Evolutionary conservation across 2,113 vertebrate species (phyloP).

Genomic region (Hepsetus odoe): DNA sequence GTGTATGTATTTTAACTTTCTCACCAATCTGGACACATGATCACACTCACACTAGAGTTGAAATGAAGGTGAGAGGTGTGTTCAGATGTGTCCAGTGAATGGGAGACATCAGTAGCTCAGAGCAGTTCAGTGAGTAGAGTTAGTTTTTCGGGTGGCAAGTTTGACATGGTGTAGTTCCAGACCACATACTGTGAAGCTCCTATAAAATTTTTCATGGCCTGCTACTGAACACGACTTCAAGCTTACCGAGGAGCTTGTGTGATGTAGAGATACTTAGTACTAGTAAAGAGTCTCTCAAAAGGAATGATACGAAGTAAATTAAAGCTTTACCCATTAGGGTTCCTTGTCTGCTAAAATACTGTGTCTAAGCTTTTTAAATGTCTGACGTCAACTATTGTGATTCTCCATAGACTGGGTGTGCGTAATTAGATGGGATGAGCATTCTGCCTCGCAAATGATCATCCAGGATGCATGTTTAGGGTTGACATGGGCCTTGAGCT

Average conservation of each 20-base stretch:
- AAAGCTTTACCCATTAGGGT: constrained; percentile 10
- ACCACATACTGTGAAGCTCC: constrained; percentile 45
- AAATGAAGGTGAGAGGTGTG: constrained; percentile 5
- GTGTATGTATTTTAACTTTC: not conserved
- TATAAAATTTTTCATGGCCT: constrained; percentile 39
- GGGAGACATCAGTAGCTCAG: not conserved
- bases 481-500: constrained; percentile 58
- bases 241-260: constrained; percentile 21
- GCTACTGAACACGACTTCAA: constrained; percentile 49
- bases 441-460: constrained; percentile 52
- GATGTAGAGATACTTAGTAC: constrained; percentile 3
- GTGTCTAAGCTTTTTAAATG: constrained; percentile 41
- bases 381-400: constrained; percentile 40
- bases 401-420: constrained; percentile 45
- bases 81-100: not conserved
- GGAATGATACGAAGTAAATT: not conserved
- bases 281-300: constrained; percentile 23
- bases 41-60: not conserved
- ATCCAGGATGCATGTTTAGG: constrained; percentile 55
- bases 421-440: constrained; percentile 48
- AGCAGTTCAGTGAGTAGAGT: not conserved
- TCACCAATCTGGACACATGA: not conserved
- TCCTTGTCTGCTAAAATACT: constrained; percentile 21
- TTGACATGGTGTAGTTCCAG: constrained; percentile 44
- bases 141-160: constrained; percentile 5